Evolutionary conservation across 2,797 vertebrate genomes (phyloP), one percentile per base, ranked within the genome.

Genomic region (Neosalanx taihuensis): DNA sequence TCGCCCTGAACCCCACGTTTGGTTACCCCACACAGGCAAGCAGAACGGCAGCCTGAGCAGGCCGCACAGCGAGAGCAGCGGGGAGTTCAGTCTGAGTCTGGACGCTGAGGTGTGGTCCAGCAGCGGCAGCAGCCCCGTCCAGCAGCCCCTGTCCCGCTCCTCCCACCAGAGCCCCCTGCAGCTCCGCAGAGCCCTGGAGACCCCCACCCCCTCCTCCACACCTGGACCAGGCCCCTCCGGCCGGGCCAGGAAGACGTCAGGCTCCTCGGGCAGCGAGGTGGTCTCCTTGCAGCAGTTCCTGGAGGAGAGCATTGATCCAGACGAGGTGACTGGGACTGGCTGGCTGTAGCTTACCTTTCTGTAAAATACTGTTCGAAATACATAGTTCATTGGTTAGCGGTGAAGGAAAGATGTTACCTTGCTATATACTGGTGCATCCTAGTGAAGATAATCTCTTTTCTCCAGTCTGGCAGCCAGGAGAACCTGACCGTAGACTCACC

Each of bases 1-100:
- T 46, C 2, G 41, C 41, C 41, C 41, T 46, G 41, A 46, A 13
- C 41, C 41, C 1, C 41, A 46, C 41, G 10, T 46, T 13, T 46
- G 41, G 41, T 46, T 46, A 3, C 3, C 41, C 41, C 41, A 3
- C 89, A 83, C 92, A 97, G 96, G 95, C 88, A 89, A 93, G 15
- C 31, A 93, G 84, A 94, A 93, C 81, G 95, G 90, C 75, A 88
- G 73, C 81, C 91, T 94, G 76, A 96, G 94, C 91, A 87, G 96
- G 66, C 96, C 96, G 3, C 97, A 97, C 64, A 99, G 97, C 26
- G 96, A 98, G 91, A 97, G 96, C 93, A 99, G 97, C 4, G 96
- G 96, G 1, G 98, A 99, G 85, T 98, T 97, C 84, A 97, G 94
- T 75, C 89, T 96, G 51, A 93, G 94, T 20, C 88, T 96, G 59